Evolutionary conservation across 2,888 invertebrate species (phyloP).

Genomic region (Pristionchus mayeri): DNA sequence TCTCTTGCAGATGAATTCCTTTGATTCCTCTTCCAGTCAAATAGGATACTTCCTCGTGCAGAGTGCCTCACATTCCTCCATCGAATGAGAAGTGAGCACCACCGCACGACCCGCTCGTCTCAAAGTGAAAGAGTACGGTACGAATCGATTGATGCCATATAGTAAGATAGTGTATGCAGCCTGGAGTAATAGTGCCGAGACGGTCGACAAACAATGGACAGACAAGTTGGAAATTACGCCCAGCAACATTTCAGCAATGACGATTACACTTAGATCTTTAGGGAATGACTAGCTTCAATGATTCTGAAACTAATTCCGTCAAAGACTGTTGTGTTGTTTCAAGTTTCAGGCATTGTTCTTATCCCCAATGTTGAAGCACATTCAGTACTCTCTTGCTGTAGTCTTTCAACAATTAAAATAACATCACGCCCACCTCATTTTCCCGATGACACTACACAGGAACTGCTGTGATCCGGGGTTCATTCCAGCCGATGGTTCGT

Average conservation of each 20-base stretch:
- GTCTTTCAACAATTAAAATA: not conserved
- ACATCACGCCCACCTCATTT: too few relatives aligned
- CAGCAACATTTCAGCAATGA: slow-evolving; percentile 31
- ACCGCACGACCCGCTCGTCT: slow-evolving; percentile 77
- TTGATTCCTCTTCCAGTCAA: slow-evolving; percentile 50
- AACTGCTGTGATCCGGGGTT: too few relatives aligned
- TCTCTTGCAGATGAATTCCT: not conserved
- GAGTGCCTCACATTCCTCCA: too few relatives aligned
- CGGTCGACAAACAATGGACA: slow-evolving; percentile 82
- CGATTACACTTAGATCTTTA: not conserved
- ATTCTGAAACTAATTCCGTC: too few relatives aligned
- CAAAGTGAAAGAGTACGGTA: not conserved
- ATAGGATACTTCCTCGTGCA: slow-evolving; percentile 68
- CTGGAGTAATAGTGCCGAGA: slow-evolving; percentile 78
- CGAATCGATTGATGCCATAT: not conserved
- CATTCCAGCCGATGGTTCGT: too few relatives aligned
- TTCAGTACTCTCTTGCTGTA: not conserved
- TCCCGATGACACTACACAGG: too few relatives aligned
- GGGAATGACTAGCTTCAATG: too few relatives aligned
- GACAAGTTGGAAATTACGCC: slow-evolving; percentile 82
- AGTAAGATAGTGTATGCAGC: too few relatives aligned
- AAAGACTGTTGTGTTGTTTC: not conserved
- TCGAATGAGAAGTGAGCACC: slow-evolving; percentile 79
- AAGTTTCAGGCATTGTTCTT: not conserved
- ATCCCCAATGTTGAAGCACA: not conserved